These are phyloP conservation scores for Theristicus caerulescens DNA, from an alignment of 2,113 vertebrate species.

Conservation along the genomic window DNA sequence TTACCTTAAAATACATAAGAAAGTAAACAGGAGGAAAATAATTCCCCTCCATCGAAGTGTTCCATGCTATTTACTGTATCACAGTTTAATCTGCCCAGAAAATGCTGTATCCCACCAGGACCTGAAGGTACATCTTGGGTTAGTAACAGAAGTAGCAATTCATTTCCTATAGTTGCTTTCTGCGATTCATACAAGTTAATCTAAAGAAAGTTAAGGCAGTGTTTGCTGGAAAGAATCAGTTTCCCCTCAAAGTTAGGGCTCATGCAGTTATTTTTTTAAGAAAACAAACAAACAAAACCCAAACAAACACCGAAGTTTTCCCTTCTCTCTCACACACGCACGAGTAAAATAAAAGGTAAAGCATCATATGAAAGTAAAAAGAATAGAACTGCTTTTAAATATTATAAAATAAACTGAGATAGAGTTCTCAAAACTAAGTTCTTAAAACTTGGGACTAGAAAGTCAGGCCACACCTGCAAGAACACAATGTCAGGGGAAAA, in stretches of 20 bases:
- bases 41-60: not conserved
- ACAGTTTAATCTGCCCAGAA: not conserved
- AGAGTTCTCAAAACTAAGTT: not conserved
- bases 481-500: not conserved
- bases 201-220: not conserved
- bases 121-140: fast-evolving
- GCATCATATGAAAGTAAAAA: no score
- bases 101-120: not conserved
- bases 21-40: not conserved
- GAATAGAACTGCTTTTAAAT: not conserved
- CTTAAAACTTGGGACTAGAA: not conserved
- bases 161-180: not conserved
- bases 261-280: fast-evolving
- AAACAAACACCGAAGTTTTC: not conserved
- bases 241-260: not conserved
- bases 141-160: not conserved
- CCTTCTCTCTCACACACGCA: not conserved
- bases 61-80: not conserved
- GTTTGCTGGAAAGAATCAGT: not conserved
- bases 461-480: not conserved
- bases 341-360: not conserved
- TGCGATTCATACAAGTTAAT: not conserved
- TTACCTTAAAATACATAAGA: not conserved
- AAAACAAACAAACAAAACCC: not conserved
- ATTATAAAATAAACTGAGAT: not conserved